Conservation (phyloP, 2,113 vertebrate species). For the Peromyscus polionotus region DNA sequence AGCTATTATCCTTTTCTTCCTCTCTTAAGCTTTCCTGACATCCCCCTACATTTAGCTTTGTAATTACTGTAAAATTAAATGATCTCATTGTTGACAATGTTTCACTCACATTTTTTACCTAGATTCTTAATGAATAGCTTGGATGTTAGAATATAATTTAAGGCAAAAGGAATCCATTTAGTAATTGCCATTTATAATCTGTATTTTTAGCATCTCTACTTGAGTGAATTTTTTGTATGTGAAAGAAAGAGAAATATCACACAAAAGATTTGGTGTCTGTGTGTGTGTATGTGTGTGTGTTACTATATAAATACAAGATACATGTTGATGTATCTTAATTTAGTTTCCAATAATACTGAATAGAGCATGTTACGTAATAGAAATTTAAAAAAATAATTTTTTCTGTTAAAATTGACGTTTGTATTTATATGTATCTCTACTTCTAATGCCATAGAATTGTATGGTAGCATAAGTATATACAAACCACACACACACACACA, state of each 20-base stretch:
- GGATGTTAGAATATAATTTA: constrained; percentile 68
- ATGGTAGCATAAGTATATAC: neutral
- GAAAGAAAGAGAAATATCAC: neutral
- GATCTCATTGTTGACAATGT: neutral
- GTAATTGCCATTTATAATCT: constrained; percentile 13
- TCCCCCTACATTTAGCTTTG: neutral
- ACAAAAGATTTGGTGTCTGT: neutral
- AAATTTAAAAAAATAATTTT: neutral
- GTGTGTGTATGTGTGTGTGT: neutral
- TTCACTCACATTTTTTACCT: constrained; percentile 43
- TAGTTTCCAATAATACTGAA: neutral
- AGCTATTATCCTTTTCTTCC: neutral
- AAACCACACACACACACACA: no score
- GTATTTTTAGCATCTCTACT: neutral
- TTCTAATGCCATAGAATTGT: neutral
- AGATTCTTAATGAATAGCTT: constrained; percentile 58
- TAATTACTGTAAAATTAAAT: constrained; percentile 76
- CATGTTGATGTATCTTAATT: neutral
- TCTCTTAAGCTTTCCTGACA: neutral
- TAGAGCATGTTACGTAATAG: neutral
- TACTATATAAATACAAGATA: neutral
- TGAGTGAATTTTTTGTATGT: constrained; percentile 8
- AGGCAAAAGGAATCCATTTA: constrained; percentile 61
- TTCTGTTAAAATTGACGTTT: neutral
- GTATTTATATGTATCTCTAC: neutral